Evolutionary conservation across 2,797 vertebrate species (phyloP), one percentile per base, ranked within the genome.

Genomic region (Pipistrellus pipistrellus): DNA sequence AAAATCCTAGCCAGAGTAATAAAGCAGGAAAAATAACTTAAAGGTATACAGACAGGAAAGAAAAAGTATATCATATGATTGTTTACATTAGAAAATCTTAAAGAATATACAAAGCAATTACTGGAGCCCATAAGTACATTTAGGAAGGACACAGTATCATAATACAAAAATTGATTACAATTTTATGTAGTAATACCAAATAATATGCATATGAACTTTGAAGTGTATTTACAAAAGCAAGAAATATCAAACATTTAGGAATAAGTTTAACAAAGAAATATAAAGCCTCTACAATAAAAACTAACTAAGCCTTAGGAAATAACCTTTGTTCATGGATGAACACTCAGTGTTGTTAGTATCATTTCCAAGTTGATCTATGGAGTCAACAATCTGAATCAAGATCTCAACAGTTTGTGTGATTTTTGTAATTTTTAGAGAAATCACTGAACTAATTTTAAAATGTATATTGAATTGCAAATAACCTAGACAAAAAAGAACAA

Each of bases 401-500:
- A 72, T 77, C 30, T 62, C 68, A 89, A 64, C 13, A 25, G 30
- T 11, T 59, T 73, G 21, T 71, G 35, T 71, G 14, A 9, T 68
- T 87, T 59, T 3, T 20, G n/a, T 53, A 73, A 69, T 11, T 72
- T 88, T 88, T 91, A 78, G 38, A 35, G 75, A 88, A 89, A 90
- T 59, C 80, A 1, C 91, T 6, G 75, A 66, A 7, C 87, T 68
- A 44, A 32, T 72, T 88, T 87, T 84, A 85, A 92, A 87, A 81
- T 69, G 59, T 44, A 51, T 76, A 32, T 38, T 51, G 20, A 90
- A 38, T 82, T 88, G 1, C 4, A 80, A 77, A 69, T 55, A 71
- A 89, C 23, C n/a, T 78, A 91, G 75, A 59, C 71, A 92, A 85
- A 51, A 6, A 93, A 85, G 51, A 88, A 69, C n/a, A 95, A 89